Conservation (phyloP, 2,113 vertebrate species). For the Rhabdomys dilectus region DNA sequence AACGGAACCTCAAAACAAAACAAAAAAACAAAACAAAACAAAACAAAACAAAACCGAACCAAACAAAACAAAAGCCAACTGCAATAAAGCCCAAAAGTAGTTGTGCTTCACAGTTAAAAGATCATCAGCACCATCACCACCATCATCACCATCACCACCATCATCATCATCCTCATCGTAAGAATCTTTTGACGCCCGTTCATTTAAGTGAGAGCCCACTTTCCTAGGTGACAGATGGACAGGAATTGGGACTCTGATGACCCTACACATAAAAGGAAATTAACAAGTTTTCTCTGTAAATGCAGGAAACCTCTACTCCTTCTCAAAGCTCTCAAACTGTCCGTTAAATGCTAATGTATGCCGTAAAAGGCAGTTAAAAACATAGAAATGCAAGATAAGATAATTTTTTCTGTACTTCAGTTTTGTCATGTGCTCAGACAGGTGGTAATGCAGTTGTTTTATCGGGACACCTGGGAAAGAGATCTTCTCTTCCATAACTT, state of each 20-base stretch:
- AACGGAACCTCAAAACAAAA: background rate
- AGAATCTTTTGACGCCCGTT: background rate
- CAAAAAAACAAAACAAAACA: too few relatives aligned
- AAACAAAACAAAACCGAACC: too few relatives aligned
- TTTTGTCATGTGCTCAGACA: background rate
- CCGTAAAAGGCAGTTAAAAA: background rate
- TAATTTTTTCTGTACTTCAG: background rate
- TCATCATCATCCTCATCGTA: background rate
- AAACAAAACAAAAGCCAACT: background rate
- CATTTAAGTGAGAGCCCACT: background rate
- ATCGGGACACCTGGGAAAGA: background rate
- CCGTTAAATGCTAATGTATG: background rate
- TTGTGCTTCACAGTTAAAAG: background rate
- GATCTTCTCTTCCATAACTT: background rate
- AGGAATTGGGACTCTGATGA: background rate
- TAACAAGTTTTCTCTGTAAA: background rate
- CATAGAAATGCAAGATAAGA: background rate
- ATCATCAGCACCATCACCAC: background rate
- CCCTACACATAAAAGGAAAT: background rate
- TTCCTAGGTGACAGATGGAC: background rate
- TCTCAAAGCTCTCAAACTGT: background rate
- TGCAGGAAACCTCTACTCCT: background rate
- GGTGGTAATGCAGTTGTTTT: too few relatives aligned
- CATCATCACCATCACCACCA: background rate
- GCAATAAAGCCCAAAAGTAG: background rate